These are phyloP conservation scores for Montipora cactus DNA, from an alignment of 64 coral and sea anemone species.

Conservation along the genomic window DNA sequence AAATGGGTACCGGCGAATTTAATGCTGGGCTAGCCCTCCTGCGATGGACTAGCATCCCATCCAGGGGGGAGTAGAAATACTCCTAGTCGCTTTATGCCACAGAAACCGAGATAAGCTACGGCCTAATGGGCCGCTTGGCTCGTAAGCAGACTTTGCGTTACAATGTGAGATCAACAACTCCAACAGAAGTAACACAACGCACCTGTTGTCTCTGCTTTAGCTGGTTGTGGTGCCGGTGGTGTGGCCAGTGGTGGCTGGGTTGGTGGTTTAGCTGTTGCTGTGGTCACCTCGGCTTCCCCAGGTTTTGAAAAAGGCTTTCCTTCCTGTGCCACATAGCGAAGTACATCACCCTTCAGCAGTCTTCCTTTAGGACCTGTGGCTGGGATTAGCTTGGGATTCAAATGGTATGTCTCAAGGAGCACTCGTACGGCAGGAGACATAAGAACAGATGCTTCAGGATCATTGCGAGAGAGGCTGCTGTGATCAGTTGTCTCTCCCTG, in stretches of 20 bases:
- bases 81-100: no score
- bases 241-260: neutral
- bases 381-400: slow-evolving; percentile 80
- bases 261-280: neutral
- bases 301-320: slow-evolving; percentile 29
- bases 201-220: slow-evolving; percentile 42
- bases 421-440: slow-evolving; percentile 89
- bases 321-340: slow-evolving; percentile 68
- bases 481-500: neutral
- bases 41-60: no score
- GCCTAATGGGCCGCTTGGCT: no score
- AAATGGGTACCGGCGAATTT: no score
- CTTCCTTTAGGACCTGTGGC: slow-evolving; percentile 80
- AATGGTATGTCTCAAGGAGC: slow-evolving; percentile 73
- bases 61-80: no score
- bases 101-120: no score
- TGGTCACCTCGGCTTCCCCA: neutral
- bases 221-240: neutral
- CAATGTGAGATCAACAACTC: no score
- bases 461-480: neutral
- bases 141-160: no score
- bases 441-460: neutral
- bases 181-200: neutral
- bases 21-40: no score
- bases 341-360: slow-evolving; percentile 84